Conservation (phyloP, 2,797 vertebrate species). For the Alca torda region DNA sequence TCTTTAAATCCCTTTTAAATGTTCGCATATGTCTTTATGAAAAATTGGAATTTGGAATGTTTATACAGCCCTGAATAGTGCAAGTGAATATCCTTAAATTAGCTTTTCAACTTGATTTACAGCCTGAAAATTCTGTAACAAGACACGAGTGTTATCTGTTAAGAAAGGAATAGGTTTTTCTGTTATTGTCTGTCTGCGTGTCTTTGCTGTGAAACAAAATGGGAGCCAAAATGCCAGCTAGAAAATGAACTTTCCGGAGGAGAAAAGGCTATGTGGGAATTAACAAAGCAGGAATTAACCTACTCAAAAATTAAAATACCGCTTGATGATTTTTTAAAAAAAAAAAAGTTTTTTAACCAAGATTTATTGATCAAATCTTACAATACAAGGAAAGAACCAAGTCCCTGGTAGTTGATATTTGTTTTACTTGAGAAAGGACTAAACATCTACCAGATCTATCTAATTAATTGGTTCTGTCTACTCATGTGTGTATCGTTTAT, state of each 20-base stretch:
- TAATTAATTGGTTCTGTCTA: background rate
- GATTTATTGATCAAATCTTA: background rate
- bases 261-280: constrained; percentile 17
- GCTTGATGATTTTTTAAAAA: background rate
- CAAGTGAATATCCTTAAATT: constrained; percentile 62
- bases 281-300: constrained; percentile 40
- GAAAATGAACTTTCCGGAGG: constrained; percentile 21
- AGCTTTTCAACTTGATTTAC: constrained; percentile 65
- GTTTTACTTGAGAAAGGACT: background rate
- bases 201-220: constrained; percentile 38
- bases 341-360: background rate
- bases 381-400: background rate
- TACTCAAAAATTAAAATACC: background rate
- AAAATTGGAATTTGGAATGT: constrained; percentile 70
- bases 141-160: constrained; percentile 49
- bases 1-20: constrained; percentile 63
- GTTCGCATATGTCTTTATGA: constrained; percentile 71
- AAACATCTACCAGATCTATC: background rate
- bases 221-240: constrained; percentile 46
- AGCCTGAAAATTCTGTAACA: constrained; percentile 57
- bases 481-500: background rate
- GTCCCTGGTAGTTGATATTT: background rate
- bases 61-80: constrained; percentile 62
- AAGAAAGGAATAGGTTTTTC: constrained; percentile 36
- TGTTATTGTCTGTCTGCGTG: constrained; percentile 23